Conservation (phyloP, 53 echinoderm and acorn worm species). For the Mesocentrotus franciscanus region DNA sequence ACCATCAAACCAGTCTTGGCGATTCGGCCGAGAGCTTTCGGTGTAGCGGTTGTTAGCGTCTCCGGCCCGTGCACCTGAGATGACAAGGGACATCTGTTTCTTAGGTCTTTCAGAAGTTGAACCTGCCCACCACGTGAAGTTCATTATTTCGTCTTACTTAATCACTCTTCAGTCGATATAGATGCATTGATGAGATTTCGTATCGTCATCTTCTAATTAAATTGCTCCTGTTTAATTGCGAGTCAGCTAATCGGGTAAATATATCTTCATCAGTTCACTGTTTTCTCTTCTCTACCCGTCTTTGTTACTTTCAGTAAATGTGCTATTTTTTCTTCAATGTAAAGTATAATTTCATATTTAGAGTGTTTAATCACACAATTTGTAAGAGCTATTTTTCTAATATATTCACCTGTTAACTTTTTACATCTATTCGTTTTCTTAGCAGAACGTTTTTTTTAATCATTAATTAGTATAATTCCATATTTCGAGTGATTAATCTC, state of each 20-base stretch:
- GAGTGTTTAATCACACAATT: too few relatives aligned
- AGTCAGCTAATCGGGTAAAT: not conserved
- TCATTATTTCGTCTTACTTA: not conserved
- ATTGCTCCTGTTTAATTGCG: not conserved
- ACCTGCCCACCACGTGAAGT: not conserved
- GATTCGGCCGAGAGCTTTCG: not conserved
- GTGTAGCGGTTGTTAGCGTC: not conserved
- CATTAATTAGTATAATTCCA: too few relatives aligned
- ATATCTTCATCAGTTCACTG: too few relatives aligned
- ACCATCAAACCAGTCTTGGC: not conserved
- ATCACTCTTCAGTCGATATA: not conserved
- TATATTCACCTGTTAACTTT: too few relatives aligned
- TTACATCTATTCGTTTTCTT: too few relatives aligned
- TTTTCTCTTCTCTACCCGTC: too few relatives aligned
- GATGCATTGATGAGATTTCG: not conserved
- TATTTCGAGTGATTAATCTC: too few relatives aligned
- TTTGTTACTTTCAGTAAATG: too few relatives aligned
- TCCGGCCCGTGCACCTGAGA: not conserved
- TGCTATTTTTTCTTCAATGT: too few relatives aligned
- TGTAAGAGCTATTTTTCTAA: too few relatives aligned
- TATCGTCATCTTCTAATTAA: not conserved
- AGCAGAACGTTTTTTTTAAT: too few relatives aligned
- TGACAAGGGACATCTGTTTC: conserved; percentile 29
- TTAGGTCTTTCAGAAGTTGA: not conserved
- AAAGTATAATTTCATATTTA: too few relatives aligned